Percentiles rank a stretch among this genome's conserved stretches.
Conservation (phyloP, 2,797 vertebrate genomes). For the Siniperca obscura region DNA sequence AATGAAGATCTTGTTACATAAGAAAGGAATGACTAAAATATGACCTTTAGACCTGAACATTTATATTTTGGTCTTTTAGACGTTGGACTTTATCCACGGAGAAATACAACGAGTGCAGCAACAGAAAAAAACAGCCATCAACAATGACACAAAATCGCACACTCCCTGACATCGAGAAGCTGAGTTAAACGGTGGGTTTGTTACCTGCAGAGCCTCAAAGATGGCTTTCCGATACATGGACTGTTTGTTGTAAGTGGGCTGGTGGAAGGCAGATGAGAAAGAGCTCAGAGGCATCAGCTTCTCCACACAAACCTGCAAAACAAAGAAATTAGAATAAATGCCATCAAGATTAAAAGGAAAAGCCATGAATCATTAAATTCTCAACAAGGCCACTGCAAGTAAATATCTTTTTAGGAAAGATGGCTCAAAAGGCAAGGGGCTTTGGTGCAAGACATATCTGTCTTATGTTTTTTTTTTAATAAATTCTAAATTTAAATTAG, state of each 20-base stretch:
- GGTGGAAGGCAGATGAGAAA: slow-evolving; percentile 93
- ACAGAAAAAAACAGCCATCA: background rate
- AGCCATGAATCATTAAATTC: too few species aligned
- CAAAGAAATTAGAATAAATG: background rate
- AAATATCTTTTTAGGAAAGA: background rate
- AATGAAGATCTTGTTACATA: slow-evolving; percentile 40
- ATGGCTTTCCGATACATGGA: slow-evolving; percentile 95
- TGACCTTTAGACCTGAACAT: slow-evolving; percentile 23
- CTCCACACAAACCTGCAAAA: slow-evolving; percentile 91
- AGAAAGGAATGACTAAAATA: slow-evolving; percentile 30
- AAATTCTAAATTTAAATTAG: background rate
- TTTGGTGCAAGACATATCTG: background rate
- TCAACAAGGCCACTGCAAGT: background rate
- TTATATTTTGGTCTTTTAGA: slow-evolving; percentile 24
- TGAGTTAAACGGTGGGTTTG: background rate
- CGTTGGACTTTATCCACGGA: slow-evolving; percentile 16
- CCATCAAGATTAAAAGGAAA: background rate
- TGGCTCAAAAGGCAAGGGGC: background rate
- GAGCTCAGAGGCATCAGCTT: slow-evolving; percentile 91
- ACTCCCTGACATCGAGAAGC: background rate
- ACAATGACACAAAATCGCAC: background rate
- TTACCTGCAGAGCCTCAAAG: slow-evolving; percentile 93
- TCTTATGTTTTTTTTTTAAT: background rate
- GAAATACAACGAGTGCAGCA: slow-evolving; percentile 11
- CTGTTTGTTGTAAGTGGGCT: slow-evolving; percentile 93